Conservation (phyloP, 1,140 invertebrate species). For the Drosophila ironensis region DNA sequence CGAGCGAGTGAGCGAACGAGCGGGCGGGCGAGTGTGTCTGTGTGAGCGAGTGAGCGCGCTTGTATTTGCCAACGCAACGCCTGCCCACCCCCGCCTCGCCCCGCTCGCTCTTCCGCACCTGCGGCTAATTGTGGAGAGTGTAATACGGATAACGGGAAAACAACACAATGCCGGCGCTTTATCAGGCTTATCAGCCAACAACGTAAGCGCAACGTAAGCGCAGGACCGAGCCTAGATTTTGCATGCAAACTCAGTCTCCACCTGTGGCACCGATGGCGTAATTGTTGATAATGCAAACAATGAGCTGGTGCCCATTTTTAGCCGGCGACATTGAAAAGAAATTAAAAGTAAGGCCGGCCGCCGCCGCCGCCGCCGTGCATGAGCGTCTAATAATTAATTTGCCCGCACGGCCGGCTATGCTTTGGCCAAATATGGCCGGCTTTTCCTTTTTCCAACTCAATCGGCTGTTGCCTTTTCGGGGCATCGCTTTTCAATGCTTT, state of each 20-base stretch:
- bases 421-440: conserved; percentile 53
- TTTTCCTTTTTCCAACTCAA: conserved; percentile 46
- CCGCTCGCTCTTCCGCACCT: conserved; percentile 21
- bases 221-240: too few species aligned
- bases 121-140: conserved; percentile 44
- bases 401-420: conserved; percentile 35
- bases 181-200: conserved; percentile 67
- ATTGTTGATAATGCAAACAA: conserved; percentile 68
- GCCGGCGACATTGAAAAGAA: conserved; percentile 74
- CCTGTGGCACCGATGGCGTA: conserved; percentile 62
- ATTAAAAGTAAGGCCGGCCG: conserved; percentile 76
- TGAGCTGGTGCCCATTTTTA: conserved; percentile 67
- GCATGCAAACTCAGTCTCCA: neutral
- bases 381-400: conserved; percentile 52
- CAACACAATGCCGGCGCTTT: conserved; percentile 62
- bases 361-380: conserved; percentile 43
- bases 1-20: neutral
- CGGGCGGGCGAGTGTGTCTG: neutral
- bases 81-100: conserved; percentile 4
- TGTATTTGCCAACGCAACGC: conserved; percentile 37
- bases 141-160: conserved; percentile 30
- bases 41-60: neutral
- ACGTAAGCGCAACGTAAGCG: conserved; percentile 42
- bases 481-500: too few species aligned
- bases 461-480: conserved; percentile 49